A percentile compares a stretch with the other conserved stretches of the same genome.
These are phyloP conservation scores for Aspiorhynchus laticeps DNA, from an alignment of 2,113 vertebrate genomes.

Conservation along the genomic window DNA sequence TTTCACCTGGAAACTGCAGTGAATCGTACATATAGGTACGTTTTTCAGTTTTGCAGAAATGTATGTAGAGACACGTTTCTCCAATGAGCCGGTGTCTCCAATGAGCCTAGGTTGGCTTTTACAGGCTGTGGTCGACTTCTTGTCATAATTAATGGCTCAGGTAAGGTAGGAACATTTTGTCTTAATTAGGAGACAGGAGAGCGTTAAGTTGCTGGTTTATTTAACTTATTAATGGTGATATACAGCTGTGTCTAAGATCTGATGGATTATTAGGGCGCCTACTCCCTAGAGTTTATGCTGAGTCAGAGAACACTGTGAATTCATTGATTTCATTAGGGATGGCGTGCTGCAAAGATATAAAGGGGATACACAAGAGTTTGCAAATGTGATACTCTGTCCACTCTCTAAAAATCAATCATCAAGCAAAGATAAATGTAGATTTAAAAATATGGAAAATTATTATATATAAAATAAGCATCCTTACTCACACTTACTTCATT, in stretches of 20 bases:
- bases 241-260: slow-evolving; percentile 48
- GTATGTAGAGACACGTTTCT: no score
- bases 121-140: slow-evolving; percentile 58
- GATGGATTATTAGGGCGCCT: not conserved
- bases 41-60: no score
- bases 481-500: no score
- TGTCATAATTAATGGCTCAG: slow-evolving; percentile 60
- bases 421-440: no score
- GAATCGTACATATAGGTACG: no score
- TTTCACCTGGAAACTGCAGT: no score
- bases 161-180: slow-evolving; percentile 60
- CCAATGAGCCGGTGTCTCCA: no score
- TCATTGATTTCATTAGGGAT: not conserved
- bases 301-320: not conserved
- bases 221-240: slow-evolving; percentile 65
- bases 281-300: not conserved
- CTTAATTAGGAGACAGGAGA: slow-evolving; percentile 65
- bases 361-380: not conserved
- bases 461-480: not conserved
- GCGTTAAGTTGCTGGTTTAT: slow-evolving; percentile 64
- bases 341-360: not conserved
- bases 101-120: no score
- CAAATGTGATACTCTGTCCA: not conserved
- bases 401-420: not conserved
- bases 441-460: no score